These are phyloP conservation scores for Romanogobio albipinnatus DNA, from an alignment of 2,113 vertebrate genomes.

Conservation along the genomic window DNA sequence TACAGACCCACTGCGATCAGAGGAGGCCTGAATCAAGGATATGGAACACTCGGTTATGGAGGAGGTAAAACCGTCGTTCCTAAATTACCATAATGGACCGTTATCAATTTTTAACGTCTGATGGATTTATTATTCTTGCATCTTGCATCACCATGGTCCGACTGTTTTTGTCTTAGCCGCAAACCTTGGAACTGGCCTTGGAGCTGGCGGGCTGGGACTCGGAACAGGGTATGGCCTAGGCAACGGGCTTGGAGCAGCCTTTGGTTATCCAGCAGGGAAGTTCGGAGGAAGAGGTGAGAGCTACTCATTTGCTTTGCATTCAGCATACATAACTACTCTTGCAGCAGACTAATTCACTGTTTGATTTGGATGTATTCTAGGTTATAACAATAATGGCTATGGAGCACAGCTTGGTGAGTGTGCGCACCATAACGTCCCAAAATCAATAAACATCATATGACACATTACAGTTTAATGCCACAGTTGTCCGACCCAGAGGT, in stretches of 20 bases:
- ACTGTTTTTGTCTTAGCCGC: not conserved
- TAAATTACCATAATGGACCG: not conserved
- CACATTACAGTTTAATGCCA: not conserved
- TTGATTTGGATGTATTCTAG: conserved; percentile 57
- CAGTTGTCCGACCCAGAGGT: not conserved
- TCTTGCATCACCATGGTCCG: not conserved
- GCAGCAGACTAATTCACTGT: not conserved
- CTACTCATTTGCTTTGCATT: not conserved
- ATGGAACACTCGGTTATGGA: conserved; percentile 63
- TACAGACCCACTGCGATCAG: conserved; percentile 65
- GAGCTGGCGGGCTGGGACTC: conserved; percentile 54
- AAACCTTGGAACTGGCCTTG: conserved; percentile 52
- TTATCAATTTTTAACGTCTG: not conserved
- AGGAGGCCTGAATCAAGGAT: conserved; percentile 64
- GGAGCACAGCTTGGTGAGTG: conserved; percentile 67
- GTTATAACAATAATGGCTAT: conserved; percentile 61
- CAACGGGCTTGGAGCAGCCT: conserved; percentile 43
- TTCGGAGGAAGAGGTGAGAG: conserved; percentile 61
- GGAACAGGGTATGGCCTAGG: conserved; percentile 42
- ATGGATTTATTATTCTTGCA: not conserved
- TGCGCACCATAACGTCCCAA: not conserved
- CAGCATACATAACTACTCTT: not conserved
- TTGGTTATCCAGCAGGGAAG: conserved; percentile 60
- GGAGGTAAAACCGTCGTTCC: not conserved
- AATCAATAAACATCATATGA: not conserved